phyloP scores from a whole-genome alignment of 2,113 vertebrate genomes.

The Psephotus haematonotus region DNA sequence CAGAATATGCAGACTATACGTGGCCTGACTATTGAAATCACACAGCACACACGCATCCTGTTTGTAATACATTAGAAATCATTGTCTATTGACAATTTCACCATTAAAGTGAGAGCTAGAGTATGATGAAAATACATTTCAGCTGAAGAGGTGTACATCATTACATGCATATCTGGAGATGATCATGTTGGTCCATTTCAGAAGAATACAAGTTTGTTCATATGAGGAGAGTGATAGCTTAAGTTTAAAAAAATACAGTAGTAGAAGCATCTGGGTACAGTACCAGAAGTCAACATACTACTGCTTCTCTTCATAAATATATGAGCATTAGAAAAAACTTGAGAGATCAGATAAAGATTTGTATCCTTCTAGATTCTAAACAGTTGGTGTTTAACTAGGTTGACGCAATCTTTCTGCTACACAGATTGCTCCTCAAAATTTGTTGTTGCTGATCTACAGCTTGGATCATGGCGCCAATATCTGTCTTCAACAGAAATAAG shows the following conservation, averaged over 20 bases:
- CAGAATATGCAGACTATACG: rapidly evolving
- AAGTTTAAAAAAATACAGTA: neutral
- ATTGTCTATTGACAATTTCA: neutral
- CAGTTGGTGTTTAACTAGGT: neutral
- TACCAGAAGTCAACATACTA: neutral
- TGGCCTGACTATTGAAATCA: neutral
- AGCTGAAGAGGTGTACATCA: neutral
- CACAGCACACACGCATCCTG: neutral
- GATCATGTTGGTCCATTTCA: neutral
- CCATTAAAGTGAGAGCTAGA: neutral
- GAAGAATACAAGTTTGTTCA: neutral
- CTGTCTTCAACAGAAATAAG: neutral
- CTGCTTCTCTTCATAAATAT: neutral
- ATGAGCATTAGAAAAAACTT: neutral
- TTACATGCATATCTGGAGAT: neutral
- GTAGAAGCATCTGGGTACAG: neutral
- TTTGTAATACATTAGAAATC: neutral
- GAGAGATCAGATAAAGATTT: neutral
- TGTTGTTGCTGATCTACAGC: neutral
- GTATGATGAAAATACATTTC: neutral
- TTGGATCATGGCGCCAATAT: neutral
- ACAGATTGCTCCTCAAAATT: neutral
- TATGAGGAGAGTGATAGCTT: neutral
- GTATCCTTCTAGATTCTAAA: neutral
- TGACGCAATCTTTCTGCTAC: neutral